These are phyloP conservation scores for Bos indicus DNA, from an alignment of 2,113 vertebrate species.

Conservation along the genomic window DNA sequence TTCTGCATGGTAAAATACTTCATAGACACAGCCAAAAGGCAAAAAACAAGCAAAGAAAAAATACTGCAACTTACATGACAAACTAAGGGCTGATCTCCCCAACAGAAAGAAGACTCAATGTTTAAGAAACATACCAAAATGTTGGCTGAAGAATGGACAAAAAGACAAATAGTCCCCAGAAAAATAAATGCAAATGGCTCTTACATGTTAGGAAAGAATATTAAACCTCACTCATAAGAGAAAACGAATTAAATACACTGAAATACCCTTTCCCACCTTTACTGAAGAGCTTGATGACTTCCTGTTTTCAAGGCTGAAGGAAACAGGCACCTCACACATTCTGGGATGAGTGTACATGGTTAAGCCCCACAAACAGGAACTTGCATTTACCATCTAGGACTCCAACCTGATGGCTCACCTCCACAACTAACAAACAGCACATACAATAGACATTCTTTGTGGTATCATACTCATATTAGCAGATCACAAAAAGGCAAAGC, in stretches of 20 bases:
- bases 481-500: background rate
- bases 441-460: background rate
- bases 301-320: background rate
- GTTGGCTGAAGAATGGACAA: background rate
- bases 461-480: background rate
- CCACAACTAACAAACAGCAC: background rate
- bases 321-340: background rate
- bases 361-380: background rate
- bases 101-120: background rate
- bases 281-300: background rate
- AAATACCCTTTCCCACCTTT: background rate
- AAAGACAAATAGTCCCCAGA: background rate
- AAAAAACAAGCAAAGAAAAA: background rate
- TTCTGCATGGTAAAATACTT: background rate
- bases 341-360: background rate
- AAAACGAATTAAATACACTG: background rate
- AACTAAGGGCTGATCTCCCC: background rate
- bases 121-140: constrained; percentile 1
- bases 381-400: background rate
- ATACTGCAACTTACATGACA: background rate
- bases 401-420: background rate
- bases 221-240: background rate
- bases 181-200: background rate
- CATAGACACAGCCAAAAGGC: background rate
- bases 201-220: background rate